Base-by-base conservation (phyloP, 2,797 vertebrate genomes). In the Xyrichtys novacula region DNA sequence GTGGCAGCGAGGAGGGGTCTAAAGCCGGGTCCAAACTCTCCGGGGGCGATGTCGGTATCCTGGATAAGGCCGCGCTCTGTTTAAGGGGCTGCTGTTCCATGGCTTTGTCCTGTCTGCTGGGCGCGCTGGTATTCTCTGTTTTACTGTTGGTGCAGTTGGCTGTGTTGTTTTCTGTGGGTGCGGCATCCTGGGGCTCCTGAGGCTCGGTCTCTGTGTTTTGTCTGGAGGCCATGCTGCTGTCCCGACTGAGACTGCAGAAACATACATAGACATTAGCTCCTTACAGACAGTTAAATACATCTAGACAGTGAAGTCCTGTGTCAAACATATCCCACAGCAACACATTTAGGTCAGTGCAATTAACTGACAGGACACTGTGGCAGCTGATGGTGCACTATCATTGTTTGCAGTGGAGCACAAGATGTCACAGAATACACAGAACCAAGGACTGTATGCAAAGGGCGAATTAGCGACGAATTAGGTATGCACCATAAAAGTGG, bases 1-100 rank as follows among this genome's bases (percentile, higher is more conserved):
- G 97, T 4, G 97, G 98, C 84, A 99, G 93, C 20, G 96, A 98
- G 70, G 98, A 98, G 6, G 96, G 96, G 88, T 99, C 98, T 66
- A 99, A 93, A 76, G 97, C 97, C 1, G 96, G 96, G 89, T 99
- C 98, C 47, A 93, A 94, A 65, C 88, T 94, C 82, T 97, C 96
- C 50, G 93, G 91, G 85, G 95, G 94, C 77, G 94, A 96, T 91
- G 93, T 93, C 86, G 95, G 93, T 93, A 93, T 94, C 81, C 93
- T 93, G 64, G 90, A 75, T 3, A 92, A 84, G 84, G 89, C 90
- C 50, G 93, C 86, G 74, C 90, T 58, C 68, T 85, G 93, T 89
- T 95, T 95, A 42, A 94, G 93, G 48, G 78, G 69, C 58, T 81
- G 77, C 71, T 85, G 86, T 39, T 86, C 86, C 66, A 84, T 76